Evolutionary conservation across 2,113 vertebrate species (phyloP).

Genomic region (Eulemur macaco): DNA sequence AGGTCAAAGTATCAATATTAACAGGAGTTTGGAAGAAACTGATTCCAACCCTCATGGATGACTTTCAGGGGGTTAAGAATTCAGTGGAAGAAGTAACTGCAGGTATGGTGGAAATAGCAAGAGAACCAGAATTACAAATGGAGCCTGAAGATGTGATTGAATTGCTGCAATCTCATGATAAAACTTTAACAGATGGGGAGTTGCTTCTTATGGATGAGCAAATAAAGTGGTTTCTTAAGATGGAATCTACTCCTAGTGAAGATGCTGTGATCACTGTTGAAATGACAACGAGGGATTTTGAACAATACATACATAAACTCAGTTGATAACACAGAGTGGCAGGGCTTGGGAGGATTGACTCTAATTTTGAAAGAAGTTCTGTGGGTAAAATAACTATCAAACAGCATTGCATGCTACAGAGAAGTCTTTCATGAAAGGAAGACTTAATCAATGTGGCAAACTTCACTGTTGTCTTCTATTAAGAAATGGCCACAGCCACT

Average conservation of each 20-base stretch:
- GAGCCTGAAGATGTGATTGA: not conserved
- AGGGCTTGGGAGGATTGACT: not conserved
- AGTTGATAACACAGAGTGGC: not conserved
- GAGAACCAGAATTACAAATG: too few species aligned
- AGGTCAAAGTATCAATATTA: too few species aligned
- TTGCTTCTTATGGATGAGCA: not conserved
- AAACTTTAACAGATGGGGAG: not conserved
- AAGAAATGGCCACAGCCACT: not conserved
- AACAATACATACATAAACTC: not conserved
- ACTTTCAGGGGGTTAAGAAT: too few species aligned
- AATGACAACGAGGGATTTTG: not conserved
- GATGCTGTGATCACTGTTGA: not conserved
- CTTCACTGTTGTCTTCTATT: not conserved
- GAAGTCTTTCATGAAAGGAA: not conserved
- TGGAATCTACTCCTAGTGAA: not conserved
- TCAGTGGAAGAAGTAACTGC: too few species aligned
- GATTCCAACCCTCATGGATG: too few species aligned
- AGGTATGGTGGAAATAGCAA: not conserved
- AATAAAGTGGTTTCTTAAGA: not conserved
- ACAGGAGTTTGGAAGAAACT: too few species aligned
- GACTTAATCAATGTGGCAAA: not conserved
- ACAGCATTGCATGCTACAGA: not conserved
- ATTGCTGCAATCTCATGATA: not conserved
- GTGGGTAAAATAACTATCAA: not conserved
- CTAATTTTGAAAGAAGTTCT: not conserved